A percentile compares a stretch with the other conserved stretches of the same genome.
Conservation (phyloP, 2,888 invertebrate genomes). For the Oegoconia quadripuncta region DNA sequence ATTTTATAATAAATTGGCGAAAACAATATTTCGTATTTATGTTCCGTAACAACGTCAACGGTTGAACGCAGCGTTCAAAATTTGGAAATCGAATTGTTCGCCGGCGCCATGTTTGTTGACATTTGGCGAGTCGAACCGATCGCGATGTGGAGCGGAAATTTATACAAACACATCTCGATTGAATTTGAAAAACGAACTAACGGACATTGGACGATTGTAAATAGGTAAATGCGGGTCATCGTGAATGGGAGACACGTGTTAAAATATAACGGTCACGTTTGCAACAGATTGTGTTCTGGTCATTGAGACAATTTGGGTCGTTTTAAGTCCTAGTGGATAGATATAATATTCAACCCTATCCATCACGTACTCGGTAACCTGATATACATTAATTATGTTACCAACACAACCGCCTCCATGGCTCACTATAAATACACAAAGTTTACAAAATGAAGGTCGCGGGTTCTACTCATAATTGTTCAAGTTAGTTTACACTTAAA, state of each 20-base stretch:
- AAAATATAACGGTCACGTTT: conserved; percentile 40
- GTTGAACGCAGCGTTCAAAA: conserved; percentile 42
- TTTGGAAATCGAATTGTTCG: conserved; percentile 59
- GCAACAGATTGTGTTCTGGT: no score
- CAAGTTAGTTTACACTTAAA: no score
- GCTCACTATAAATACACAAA: no score
- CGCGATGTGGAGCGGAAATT: conserved; percentile 47
- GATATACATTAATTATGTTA: no score
- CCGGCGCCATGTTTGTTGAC: conserved; percentile 62
- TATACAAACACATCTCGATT: conserved; percentile 44
- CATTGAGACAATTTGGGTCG: no score
- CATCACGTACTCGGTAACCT: no score
- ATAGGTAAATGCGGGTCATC: conserved; percentile 41
- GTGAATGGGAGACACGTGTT: conserved; percentile 45
- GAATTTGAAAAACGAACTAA: conserved; percentile 49
- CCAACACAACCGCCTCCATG: no score
- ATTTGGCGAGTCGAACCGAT: conserved; percentile 45
- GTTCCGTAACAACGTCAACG: conserved; percentile 18
- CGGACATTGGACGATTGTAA: conserved; percentile 38
- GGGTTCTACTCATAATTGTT: no score
- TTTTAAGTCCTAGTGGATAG: no score
- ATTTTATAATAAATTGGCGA: conserved; percentile 8
- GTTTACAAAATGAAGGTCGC: no score
- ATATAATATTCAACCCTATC: no score
- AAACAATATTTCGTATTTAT: conserved; percentile 11